Percentiles rank a stretch among this genome's conserved stretches.
phyloP scores from a whole-genome alignment of 37 sponge, comb jelly and placozoan species.

The Hexactinellida sp. region DNA sequence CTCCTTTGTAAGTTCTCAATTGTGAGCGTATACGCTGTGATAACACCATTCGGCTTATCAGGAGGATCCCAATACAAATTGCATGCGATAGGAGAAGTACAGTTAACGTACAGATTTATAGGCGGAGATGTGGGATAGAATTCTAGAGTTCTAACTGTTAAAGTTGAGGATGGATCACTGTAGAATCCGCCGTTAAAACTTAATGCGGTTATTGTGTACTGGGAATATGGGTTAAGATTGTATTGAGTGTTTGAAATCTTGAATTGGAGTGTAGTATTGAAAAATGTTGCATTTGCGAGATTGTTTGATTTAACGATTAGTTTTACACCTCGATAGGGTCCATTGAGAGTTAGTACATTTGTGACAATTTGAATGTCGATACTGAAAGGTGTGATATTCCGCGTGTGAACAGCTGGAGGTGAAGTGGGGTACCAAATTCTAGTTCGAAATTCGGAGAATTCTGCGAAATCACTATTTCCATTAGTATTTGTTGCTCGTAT shows the following conservation, averaged over 20 bases:
- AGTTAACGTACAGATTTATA: background rate
- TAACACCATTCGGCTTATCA: background rate
- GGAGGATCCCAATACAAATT: background rate
- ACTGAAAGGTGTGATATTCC: constrained; percentile 10
- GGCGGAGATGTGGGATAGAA: background rate
- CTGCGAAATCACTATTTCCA: background rate
- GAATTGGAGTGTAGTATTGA: background rate
- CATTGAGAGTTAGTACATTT: background rate
- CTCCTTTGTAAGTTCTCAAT: background rate
- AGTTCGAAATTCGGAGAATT: background rate
- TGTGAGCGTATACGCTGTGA: background rate
- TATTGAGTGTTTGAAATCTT: background rate
- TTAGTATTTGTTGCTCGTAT: background rate
- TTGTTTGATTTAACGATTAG: background rate
- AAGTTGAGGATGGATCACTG: background rate
- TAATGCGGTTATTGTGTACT: background rate
- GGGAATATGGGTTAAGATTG: background rate
- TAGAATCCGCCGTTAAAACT: background rate
- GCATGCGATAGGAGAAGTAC: background rate
- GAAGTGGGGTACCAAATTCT: background rate
- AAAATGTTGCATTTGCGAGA: background rate
- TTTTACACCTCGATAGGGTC: background rate
- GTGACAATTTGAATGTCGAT: background rate
- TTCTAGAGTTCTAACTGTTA: background rate
- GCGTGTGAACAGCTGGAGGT: background rate